Conservation (phyloP, 2,888 invertebrate genomes). For the Drosophila silvestris region DNA sequence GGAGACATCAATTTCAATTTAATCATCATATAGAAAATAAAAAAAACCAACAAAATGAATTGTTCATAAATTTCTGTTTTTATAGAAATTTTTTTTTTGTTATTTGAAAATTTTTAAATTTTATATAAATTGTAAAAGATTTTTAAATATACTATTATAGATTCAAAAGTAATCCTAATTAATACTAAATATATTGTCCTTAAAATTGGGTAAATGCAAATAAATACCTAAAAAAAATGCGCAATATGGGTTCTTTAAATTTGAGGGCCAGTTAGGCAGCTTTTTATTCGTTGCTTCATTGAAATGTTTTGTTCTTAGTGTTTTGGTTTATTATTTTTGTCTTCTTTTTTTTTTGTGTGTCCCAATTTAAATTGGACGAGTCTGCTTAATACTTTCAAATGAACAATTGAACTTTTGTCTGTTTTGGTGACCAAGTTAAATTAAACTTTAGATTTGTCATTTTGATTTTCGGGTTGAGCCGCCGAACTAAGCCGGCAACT, state of each 20-base stretch:
- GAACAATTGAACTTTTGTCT: constrained; percentile 58
- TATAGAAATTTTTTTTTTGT: background rate
- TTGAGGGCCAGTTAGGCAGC: background rate
- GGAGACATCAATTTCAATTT: background rate
- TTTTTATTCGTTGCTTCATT: constrained; percentile 1
- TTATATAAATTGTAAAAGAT: background rate
- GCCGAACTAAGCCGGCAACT: constrained; percentile 28
- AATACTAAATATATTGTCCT: background rate
- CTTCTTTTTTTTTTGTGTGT: constrained; percentile 17
- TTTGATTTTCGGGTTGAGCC: constrained; percentile 20
- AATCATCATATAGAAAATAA: background rate
- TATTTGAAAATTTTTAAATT: background rate
- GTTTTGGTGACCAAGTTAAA: constrained; percentile 38
- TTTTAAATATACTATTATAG: background rate
- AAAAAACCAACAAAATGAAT: too few species aligned
- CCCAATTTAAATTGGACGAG: constrained; percentile 50
- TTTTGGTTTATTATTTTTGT: constrained; percentile 4
- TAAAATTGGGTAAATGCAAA: background rate
- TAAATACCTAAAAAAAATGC: background rate
- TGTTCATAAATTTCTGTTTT: background rate
- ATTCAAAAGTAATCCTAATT: background rate
- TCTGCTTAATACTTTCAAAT: constrained; percentile 52
- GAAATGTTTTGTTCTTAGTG: background rate
- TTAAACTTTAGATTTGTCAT: constrained; percentile 26
- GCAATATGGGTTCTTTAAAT: background rate